Conservation (phyloP, 1,140 invertebrate species). For the Heliconius hewitsoni region DNA sequence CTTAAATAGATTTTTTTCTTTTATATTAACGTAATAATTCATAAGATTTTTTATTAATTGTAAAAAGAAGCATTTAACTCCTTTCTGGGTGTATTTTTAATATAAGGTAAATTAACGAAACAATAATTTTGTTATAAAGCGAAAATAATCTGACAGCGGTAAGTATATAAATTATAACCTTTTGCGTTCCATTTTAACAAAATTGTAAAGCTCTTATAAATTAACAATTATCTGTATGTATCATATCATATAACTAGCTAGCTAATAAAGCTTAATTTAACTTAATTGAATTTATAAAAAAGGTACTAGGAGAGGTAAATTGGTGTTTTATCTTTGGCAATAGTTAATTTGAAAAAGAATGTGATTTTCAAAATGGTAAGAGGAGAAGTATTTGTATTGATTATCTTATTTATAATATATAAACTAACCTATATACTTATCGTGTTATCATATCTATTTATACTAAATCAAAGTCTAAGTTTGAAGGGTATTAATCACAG, state of each 20-base stretch:
- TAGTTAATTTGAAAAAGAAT: conserved; percentile 40
- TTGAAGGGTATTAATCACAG: conserved; percentile 26
- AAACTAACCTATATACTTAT: conserved; percentile 4
- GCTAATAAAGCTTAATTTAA: conserved; percentile 26
- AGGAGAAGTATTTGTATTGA: conserved; percentile 5
- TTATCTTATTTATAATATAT: conserved; percentile 1
- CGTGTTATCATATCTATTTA: conserved; percentile 10
- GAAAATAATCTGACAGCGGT: neutral
- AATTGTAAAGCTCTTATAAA: neutral
- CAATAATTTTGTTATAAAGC: neutral
- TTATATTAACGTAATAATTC: neutral
- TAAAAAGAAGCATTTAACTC: too few species aligned
- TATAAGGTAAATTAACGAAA: too few species aligned
- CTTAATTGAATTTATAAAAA: conserved; percentile 33
- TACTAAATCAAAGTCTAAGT: conserved; percentile 8
- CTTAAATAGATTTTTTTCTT: neutral
- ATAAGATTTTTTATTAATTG: neutral
- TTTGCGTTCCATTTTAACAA: neutral
- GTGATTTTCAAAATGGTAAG: conserved; percentile 12
- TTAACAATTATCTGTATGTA: neutral
- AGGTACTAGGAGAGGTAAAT: conserved; percentile 43
- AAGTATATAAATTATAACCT: neutral
- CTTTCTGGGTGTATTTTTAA: too few species aligned
- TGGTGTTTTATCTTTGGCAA: conserved; percentile 48
- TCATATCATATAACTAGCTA: conserved; percentile 19